A percentile compares a stretch with the other conserved stretches of the same genome.
phyloP scores from a whole-genome alignment of 2,797 vertebrate species.

The Hirundo rustica region DNA sequence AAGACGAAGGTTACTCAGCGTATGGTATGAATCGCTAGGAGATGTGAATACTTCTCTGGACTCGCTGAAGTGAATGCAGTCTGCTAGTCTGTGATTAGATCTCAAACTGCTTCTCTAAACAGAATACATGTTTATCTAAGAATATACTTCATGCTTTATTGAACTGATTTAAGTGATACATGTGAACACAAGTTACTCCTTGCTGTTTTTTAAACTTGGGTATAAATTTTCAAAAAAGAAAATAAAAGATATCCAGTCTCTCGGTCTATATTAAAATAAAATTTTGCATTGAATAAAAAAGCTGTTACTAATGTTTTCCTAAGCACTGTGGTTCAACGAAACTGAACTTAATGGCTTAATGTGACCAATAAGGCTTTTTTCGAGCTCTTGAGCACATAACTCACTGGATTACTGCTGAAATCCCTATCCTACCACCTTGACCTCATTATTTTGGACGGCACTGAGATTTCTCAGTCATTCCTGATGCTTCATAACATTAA shows the following conservation, averaged over 20 bases:
- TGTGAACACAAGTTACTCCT: not conserved
- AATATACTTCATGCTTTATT: not conserved
- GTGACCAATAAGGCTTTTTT: not conserved
- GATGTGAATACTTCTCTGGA: not conserved
- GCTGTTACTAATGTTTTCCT: not conserved
- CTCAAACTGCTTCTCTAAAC: not conserved
- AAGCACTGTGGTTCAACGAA: not conserved
- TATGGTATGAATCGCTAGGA: not conserved
- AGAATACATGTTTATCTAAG: not conserved
- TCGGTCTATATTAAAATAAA: not conserved
- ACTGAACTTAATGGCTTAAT: not conserved
- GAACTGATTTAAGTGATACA: not conserved
- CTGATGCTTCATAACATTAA: not conserved
- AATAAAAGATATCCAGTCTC: not conserved
- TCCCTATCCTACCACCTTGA: not conserved
- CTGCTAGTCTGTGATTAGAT: not conserved
- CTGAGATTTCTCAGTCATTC: not conserved
- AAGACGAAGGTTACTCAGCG: not conserved
- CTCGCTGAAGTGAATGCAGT: not conserved
- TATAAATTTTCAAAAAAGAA: not conserved
- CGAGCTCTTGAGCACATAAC: not conserved
- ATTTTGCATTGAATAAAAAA: not conserved
- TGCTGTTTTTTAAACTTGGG: not conserved
- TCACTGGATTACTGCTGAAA: not conserved
- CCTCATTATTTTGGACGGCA: constrained; percentile 11